Percentiles rank a stretch among this genome's conserved stretches.
Evolutionary conservation across 2,888 invertebrate species (phyloP).

Genomic region (Lasius fuliginosus): DNA sequence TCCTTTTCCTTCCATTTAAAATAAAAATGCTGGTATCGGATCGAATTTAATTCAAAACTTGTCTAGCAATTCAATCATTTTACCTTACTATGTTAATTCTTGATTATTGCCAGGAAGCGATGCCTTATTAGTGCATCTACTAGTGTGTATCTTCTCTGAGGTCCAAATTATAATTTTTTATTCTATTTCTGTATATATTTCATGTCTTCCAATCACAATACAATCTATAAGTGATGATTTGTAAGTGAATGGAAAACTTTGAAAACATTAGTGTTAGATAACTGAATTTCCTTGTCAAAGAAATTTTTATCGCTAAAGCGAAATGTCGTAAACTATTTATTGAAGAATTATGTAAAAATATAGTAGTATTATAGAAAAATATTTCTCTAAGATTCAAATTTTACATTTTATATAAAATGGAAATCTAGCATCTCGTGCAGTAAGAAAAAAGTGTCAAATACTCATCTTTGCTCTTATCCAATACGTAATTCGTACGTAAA

Average conservation of each 20-base stretch:
- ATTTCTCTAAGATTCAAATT: neutral
- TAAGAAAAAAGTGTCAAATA: neutral
- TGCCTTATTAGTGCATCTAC: neutral
- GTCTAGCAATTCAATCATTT: slow-evolving; percentile 28
- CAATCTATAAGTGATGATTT: slow-evolving; percentile 19
- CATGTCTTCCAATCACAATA: slow-evolving; percentile 43
- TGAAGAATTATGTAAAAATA: neutral
- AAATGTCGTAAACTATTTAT: neutral
- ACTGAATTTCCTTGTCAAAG: slow-evolving; percentile 44
- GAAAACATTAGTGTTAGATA: slow-evolving; percentile 60
- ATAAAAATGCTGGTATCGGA: slow-evolving; percentile 66
- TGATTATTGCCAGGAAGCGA: neutral
- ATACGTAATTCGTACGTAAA: neutral
- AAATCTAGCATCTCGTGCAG: neutral
- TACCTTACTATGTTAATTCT: neutral
- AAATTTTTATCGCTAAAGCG: neutral
- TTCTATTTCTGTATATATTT: slow-evolving; percentile 26
- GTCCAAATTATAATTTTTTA: neutral
- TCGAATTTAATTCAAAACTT: slow-evolving; percentile 45
- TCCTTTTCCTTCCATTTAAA: slow-evolving; percentile 71
- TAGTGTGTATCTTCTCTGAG: neutral
- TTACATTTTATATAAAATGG: neutral
- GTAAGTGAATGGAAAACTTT: slow-evolving; percentile 26
- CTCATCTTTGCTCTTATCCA: neutral
- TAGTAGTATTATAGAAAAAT: neutral